Base-by-base conservation (phyloP, 2,888 invertebrate genomes). In the Luperina testacea region DNA sequence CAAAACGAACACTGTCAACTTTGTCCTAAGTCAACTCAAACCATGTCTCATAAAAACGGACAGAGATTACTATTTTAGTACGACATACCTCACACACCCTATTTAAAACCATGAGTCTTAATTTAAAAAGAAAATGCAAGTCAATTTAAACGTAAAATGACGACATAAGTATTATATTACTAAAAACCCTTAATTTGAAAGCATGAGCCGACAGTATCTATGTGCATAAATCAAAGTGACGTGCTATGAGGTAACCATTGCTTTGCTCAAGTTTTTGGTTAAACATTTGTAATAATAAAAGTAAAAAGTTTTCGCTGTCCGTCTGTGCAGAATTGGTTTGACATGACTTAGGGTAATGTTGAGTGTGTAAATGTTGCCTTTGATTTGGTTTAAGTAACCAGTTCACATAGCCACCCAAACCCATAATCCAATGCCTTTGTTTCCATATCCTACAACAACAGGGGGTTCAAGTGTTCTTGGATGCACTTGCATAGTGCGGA, bases 191-290 rank as follows among this genome's bases (percentile, higher is more conserved):
- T 80, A 84, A 88, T 87, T 88, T 84, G 76, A 79, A 86, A 76
- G 71, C 77, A 38, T 82, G 84, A 84, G 76, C 67, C 63, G 82
- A 82, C 85, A 82, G 61, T 85, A 82, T 87, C 82, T 78, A 51
- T 0, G 24, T 73, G 80, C 84, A 78, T 88, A 84, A 88, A 88
- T 88, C 88, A 88, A 70, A 75, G 72, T 84, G 87, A 81, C 81
- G 75, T 27, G 73, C 71, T 73, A 70, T 82, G 75, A 75, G 74
- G 68, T 74, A 75, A 82, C 75, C 78, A 42, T 71, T 15, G 70
- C 83, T 80, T 64, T 59, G 48, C 77, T 74, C 45, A 24, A 70
- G 67, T 27, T 65, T 67, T 87, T 86, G 81, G 78, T 86, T 86
- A 42, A 72, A 78, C 75, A 64, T 81, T 78, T 77, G 71, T 68